Percentiles rank a stretch among this genome's conserved stretches.
phyloP scores from a whole-genome alignment of 2,888 invertebrate species.

The Drosophila phalerata region DNA sequence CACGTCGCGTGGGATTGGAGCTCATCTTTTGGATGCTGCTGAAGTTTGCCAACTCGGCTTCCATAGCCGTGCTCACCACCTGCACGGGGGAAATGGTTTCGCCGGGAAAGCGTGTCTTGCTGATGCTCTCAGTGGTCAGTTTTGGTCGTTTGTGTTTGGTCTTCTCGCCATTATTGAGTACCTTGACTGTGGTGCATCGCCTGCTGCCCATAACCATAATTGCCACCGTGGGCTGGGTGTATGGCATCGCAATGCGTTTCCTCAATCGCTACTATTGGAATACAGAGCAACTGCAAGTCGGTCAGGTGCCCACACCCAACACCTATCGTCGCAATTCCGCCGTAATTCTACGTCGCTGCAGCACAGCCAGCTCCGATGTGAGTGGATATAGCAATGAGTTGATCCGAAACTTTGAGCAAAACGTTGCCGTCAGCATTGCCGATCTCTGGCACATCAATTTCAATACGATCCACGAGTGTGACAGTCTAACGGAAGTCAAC shows the following conservation, averaged over 20 bases:
- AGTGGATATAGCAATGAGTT: conserved; percentile 61
- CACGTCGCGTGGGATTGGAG: conserved; percentile 80
- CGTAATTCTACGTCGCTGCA: conserved; percentile 72
- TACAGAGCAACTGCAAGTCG: conserved; percentile 73
- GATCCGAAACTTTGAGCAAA: conserved; percentile 60
- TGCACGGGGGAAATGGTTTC: conserved; percentile 85
- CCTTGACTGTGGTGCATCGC: conserved; percentile 77
- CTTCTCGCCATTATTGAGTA: conserved; percentile 79
- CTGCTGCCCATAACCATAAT: conserved; percentile 82
- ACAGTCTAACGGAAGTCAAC: conserved; percentile 28
- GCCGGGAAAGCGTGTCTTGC: conserved; percentile 70
- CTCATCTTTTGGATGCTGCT: conserved; percentile 83
- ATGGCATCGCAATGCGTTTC: conserved; percentile 80
- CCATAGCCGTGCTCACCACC: conserved; percentile 84
- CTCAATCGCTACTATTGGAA: conserved; percentile 83
- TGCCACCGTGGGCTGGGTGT: conserved; percentile 80
- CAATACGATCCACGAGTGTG: conserved; percentile 62
- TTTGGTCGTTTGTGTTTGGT: conserved; percentile 82
- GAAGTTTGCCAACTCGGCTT: conserved; percentile 84
- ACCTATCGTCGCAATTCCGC: conserved; percentile 80
- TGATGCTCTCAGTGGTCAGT: conserved; percentile 81
- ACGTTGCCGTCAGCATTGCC: conserved; percentile 76
- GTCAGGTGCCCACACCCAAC: conserved; percentile 80
- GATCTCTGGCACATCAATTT: conserved; percentile 81
- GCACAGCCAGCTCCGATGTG: conserved; percentile 70